Conservation (phyloP, 2,797 vertebrate genomes). For the Acanthopagrus latus region DNA sequence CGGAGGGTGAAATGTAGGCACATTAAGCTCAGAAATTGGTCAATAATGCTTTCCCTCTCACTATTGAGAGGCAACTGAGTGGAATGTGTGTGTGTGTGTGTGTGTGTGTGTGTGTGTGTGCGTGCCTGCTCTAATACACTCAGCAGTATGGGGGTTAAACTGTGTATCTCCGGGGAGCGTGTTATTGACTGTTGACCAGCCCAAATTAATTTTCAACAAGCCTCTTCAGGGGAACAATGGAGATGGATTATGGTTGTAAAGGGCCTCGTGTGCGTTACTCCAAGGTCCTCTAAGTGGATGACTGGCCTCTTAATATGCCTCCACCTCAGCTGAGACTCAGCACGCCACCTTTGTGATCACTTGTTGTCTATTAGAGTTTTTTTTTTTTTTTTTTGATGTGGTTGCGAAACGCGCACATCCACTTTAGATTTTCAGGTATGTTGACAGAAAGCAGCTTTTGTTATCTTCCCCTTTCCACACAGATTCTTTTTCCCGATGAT, state of each 20-base stretch:
- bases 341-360: slow-evolving; percentile 8
- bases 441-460: slow-evolving; percentile 58
- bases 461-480: slow-evolving; percentile 29
- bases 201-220: slow-evolving; percentile 86
- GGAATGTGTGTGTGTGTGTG: slow-evolving; percentile 61
- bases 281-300: slow-evolving; percentile 61
- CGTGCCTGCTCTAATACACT: slow-evolving; percentile 47
- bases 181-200: slow-evolving; percentile 85
- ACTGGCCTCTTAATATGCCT: slow-evolving; percentile 49
- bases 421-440: slow-evolving; percentile 48
- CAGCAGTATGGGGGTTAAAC: slow-evolving; percentile 71
- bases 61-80: slow-evolving; percentile 69
- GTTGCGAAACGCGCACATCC: slow-evolving; percentile 1
- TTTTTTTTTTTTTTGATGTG: slow-evolving; percentile 1
- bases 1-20: slow-evolving; percentile 69
- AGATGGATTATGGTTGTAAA: slow-evolving; percentile 70
- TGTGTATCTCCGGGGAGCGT: slow-evolving; percentile 70
- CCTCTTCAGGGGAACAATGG: slow-evolving; percentile 82
- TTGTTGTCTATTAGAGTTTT: slow-evolving; percentile 11
- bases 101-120: slow-evolving; percentile 48
- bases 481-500: slow-evolving; percentile 34
- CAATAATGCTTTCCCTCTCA: slow-evolving; percentile 79
- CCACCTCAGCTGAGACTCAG: slow-evolving; percentile 22
- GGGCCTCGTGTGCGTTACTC: slow-evolving; percentile 53
- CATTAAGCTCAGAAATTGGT: slow-evolving; percentile 82